Conservation (phyloP, 2,888 invertebrate species). For the Laothoe populi region DNA sequence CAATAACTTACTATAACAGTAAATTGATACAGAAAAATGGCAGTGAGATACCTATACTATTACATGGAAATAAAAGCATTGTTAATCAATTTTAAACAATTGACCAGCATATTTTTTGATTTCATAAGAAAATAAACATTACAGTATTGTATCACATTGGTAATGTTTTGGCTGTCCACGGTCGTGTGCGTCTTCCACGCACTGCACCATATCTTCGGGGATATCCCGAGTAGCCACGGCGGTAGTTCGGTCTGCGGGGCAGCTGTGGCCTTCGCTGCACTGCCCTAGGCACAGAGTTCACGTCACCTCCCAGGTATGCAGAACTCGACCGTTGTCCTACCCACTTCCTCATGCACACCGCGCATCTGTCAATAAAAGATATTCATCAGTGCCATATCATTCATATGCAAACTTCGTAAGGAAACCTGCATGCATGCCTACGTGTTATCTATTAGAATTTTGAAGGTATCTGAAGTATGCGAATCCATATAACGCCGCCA, state of each 20-base stretch:
- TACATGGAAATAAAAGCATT: background rate
- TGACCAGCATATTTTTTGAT: background rate
- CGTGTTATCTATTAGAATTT: too few species aligned
- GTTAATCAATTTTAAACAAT: background rate
- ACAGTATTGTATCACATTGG: slow-evolving; percentile 35
- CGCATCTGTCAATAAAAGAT: slow-evolving; percentile 61
- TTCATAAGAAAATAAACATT: slow-evolving; percentile 13
- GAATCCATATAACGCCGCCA: too few species aligned
- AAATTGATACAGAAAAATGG: background rate
- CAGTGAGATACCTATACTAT: slow-evolving; percentile 14
- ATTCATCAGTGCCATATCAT: too few species aligned
- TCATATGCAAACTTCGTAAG: too few species aligned
- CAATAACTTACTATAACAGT: background rate
- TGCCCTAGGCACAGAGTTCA: slow-evolving; percentile 66
- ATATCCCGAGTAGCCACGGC: slow-evolving; percentile 29
- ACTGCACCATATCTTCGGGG: slow-evolving; percentile 42
- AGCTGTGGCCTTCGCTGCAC: slow-evolving; percentile 48
- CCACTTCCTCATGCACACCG: slow-evolving; percentile 72
- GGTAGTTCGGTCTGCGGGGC: slow-evolving; percentile 38
- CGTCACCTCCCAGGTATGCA: slow-evolving; percentile 49
- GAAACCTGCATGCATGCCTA: too few species aligned
- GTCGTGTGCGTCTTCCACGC: slow-evolving; percentile 56
- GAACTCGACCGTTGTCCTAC: slow-evolving; percentile 47
- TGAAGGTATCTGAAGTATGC: too few species aligned
- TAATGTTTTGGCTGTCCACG: slow-evolving; percentile 35